Percentiles rank a stretch among this genome's conserved stretches.
Conservation (phyloP, 2,797 vertebrate species). For the Threskiornis aethiopicus region DNA sequence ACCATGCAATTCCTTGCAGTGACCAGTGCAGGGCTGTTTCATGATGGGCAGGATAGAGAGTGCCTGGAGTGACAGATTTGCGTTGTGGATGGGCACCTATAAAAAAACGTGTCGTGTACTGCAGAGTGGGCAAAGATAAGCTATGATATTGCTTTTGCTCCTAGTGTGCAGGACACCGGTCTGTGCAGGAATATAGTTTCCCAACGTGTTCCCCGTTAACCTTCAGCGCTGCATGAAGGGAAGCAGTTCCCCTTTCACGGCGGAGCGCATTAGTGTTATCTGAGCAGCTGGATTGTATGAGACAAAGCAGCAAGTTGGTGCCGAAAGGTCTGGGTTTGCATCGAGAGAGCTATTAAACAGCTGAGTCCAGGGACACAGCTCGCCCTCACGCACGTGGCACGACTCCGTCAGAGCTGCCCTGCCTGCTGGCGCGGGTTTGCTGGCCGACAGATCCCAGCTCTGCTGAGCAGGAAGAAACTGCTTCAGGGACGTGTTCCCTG, state of each 20-base stretch:
- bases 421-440: neutral
- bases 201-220: neutral
- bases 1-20: accelerated
- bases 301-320: neutral
- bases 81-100: neutral
- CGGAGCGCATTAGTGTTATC: neutral
- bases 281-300: neutral
- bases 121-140: neutral
- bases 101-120: neutral
- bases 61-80: neutral
- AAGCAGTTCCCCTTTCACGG: neutral
- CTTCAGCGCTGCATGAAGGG: neutral
- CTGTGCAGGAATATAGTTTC: neutral
- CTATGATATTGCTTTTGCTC: neutral
- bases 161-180: neutral
- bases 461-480: neutral
- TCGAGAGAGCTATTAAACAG: neutral
- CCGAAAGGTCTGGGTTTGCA: neutral
- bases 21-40: neutral
- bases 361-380: neutral
- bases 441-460: neutral
- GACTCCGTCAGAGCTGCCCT: neutral
- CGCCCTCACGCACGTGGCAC: accelerated
- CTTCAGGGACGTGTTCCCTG: neutral
- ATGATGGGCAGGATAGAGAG: neutral